Percentiles rank a stretch among this genome's conserved stretches.
Conservation (phyloP, 2,113 vertebrate species). For the Caretta caretta region DNA sequence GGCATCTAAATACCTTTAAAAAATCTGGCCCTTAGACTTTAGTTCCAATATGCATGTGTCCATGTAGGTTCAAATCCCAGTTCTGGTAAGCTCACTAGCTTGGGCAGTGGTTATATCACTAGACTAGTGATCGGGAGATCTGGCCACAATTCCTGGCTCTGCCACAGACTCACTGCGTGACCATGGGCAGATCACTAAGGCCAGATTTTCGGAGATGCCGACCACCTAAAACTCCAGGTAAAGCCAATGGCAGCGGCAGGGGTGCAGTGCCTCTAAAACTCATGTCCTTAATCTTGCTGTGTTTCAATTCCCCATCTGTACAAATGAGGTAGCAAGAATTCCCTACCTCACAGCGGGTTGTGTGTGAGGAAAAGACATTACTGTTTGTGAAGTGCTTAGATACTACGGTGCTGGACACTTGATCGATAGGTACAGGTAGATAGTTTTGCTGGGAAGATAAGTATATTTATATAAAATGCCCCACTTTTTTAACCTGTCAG, state of each 20-base stretch:
- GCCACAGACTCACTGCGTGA: not conserved
- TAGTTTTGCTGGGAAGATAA: not conserved
- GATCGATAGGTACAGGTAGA: not conserved
- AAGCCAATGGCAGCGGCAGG: not conserved
- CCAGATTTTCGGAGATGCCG: not conserved
- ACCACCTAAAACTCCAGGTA: not conserved
- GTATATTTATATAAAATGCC: not conserved
- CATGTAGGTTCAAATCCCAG: not conserved
- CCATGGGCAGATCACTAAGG: not conserved
- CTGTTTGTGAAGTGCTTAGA: rapidly evolving
- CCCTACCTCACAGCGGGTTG: not conserved
- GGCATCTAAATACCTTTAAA: not conserved
- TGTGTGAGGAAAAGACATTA: not conserved
- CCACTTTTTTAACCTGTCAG: not conserved
- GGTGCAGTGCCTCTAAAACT: too few species aligned
- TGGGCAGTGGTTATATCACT: not conserved
- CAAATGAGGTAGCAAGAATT: not conserved
- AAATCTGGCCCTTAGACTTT: rapidly evolving
- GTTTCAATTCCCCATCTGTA: not conserved
- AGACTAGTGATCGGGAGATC: not conserved
- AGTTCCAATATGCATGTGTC: rapidly evolving
- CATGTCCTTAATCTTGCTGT: not conserved
- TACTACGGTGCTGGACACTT: rapidly evolving
- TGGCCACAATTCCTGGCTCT: not conserved
- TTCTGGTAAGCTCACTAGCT: not conserved